Conservation (phyloP, 1,140 invertebrate genomes). For the Pseudomyrmex sp. region DNA sequence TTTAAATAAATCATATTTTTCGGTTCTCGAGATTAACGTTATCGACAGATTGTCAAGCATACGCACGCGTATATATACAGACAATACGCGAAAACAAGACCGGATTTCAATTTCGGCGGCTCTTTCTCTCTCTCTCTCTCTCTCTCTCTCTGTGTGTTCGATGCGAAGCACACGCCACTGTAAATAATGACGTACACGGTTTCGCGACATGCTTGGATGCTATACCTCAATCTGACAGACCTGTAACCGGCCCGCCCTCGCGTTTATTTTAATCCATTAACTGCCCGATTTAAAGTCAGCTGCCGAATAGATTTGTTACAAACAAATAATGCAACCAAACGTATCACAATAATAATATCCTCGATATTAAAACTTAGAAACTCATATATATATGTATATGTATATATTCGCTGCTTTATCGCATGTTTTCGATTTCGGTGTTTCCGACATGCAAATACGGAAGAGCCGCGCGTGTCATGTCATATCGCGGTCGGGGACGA, state of each 20-base stretch:
- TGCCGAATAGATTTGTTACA: slow-evolving; percentile 9
- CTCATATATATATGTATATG: background rate
- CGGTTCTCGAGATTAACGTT: slow-evolving; percentile 13
- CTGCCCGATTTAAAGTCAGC: slow-evolving; percentile 5
- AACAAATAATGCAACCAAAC: background rate
- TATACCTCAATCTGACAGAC: slow-evolving; percentile 25
- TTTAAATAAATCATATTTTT: slow-evolving; percentile 11
- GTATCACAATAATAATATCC: background rate
- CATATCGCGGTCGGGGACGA: background rate
- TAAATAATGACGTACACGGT: slow-evolving; percentile 52
- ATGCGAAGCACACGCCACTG: slow-evolving; percentile 26
- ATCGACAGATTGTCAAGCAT: slow-evolving; percentile 26
- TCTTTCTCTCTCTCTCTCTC: too few relatives aligned
- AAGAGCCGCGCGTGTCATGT: background rate
- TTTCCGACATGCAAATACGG: background rate
- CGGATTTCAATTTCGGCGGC: slow-evolving; percentile 22
- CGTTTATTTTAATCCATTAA: slow-evolving; percentile 54
- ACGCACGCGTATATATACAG: slow-evolving; percentile 26
- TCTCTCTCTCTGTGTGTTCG: background rate
- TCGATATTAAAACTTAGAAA: slow-evolving; percentile 24
- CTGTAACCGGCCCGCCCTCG: slow-evolving; percentile 6
- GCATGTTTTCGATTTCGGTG: background rate
- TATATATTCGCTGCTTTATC: background rate
- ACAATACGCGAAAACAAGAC: slow-evolving; percentile 31
- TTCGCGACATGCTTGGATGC: slow-evolving; percentile 1